Base-by-base conservation (phyloP, 2,113 vertebrate genomes). In the Amphiprion percula region DNA sequence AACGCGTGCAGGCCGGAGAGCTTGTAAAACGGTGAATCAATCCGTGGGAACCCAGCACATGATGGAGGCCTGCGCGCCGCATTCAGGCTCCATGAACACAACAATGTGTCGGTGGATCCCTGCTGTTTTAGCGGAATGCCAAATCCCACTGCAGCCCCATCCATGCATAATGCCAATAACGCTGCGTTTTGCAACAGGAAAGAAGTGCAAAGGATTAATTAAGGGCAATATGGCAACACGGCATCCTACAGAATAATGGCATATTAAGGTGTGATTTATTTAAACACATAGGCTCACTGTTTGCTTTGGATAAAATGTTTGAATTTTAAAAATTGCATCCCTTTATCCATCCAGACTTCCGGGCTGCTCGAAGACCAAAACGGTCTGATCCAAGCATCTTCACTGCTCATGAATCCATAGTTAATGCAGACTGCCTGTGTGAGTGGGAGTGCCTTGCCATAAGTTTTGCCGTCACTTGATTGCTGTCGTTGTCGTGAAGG, bases 381-480 rank as follows among this genome's bases (percentile, higher is more conserved):
- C 74, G 75, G 55, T 64, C 70, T 49, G 66, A 64, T 70, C 79
- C 39, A 71, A 62, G 28, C 74, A 60, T 80, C 80, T 77, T 62
- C 81, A 86, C 56, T 83, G 88, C 68, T 79, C 83, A 77, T 77
- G 87, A 86, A 83, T 79, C 81, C 69, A 79, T 85, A 84, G 67
- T 85, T 84, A 85, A 86, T 62, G 78, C 69, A 63, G 69, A 17
- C 68, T 81, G 81, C 66, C 44, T 68, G 73, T 79, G 65, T 91
- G 93, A 95, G 95, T 95, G 97, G 95, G 96, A 96, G 96, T 96
- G 96, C 94, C 93, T 94, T 94, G 90, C 95, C 93, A 84, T 94
- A 95, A 95, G 94, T 94, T 92, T 94, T 93, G 93, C 96, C 96
- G 96, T 96, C 95, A 95, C 92, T 94, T 94, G 93, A 95, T 95